Base-by-base conservation (phyloP, 2,113 vertebrate genomes). In the Tragelaphus imberbis region DNA sequence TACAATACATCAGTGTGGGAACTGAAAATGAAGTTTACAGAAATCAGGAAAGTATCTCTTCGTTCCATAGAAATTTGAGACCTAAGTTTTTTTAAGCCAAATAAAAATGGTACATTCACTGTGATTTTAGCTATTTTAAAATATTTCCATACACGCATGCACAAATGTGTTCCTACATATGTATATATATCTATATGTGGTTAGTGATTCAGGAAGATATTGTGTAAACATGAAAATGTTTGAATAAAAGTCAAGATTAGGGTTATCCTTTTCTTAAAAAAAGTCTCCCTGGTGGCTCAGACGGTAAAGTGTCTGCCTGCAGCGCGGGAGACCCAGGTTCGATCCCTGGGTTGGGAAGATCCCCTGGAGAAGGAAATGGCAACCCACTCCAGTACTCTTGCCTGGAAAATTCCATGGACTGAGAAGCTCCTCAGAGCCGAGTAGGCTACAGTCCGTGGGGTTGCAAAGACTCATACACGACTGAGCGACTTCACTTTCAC, bases 1-100 rank as follows among this genome's bases (percentile, higher is more conserved):
- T 56, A 30, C 65, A 85, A 51, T 27, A 61, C 25, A 75, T 44
- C 4, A 68, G 56, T 40, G 75, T 47, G 15, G 65, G 63, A 97
- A 96, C 61, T 92, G 55, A 96, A 95, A 96, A 68, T 93, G 28
- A 84, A 86, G 10, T 55, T 90, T 91, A 89, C 5, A 94, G 27
- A 92, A 95, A 94, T 25, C 59, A 36, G 44, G 81, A 85, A 91
- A 91, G 16, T 33, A 84, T 65, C 53, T 95, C 44, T 90, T 90
- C 21, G 23, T 80, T 93, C 58, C 63, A 65, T 6, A 90, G 81
- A 95, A 89, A 92, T 90, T 36, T 40, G 36, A 84, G 97, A 94
- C 17, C 27, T 89, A 61, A 82, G 63, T 61, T 88, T 88, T 19
- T 36, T 79, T 71, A 84, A 75, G 63, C 1, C 40, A 91, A 84